These are phyloP conservation scores for Macquaria ambigua DNA, from an alignment of 2,113 vertebrate genomes.

Conservation along the genomic window DNA sequence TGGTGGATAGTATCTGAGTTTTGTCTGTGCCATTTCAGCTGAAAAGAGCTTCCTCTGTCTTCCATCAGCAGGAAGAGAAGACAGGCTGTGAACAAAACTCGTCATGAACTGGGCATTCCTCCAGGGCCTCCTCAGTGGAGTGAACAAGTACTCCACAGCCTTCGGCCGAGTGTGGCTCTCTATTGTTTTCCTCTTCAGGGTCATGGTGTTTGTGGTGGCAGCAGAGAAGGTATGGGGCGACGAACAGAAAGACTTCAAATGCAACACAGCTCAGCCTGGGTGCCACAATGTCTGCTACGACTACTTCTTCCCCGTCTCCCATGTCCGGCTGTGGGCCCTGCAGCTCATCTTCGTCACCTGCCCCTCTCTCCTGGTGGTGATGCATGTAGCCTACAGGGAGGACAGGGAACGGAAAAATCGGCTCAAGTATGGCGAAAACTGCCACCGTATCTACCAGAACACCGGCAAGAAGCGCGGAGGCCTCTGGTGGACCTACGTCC, in stretches of 20 bases:
- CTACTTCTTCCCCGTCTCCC: conserved; percentile 94
- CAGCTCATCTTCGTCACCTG: conserved; percentile 99
- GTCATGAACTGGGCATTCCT: conserved; percentile 95
- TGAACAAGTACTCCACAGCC: conserved; percentile 96
- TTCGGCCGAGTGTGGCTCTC: conserved; percentile 97
- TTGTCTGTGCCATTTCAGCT: conserved; percentile 13
- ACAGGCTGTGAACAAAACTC: conserved; percentile 46
- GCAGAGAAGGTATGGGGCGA: conserved; percentile 94
- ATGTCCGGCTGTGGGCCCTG: conserved; percentile 96
- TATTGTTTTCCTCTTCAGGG: conserved; percentile 93
- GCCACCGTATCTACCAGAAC: conserved; percentile 81
- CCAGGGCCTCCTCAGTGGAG: conserved; percentile 90
- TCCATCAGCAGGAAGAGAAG: conserved; percentile 60
- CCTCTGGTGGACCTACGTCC: conserved; percentile 96
- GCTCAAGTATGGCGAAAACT: conserved; percentile 68
- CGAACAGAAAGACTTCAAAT: conserved; percentile 94
- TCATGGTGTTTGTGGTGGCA: conserved; percentile 95
- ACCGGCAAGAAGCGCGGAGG: conserved; percentile 93
- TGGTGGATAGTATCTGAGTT: neutral
- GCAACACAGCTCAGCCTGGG: conserved; percentile 94
- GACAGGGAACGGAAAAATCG: conserved; percentile 85
- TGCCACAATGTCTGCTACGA: conserved; percentile 96
- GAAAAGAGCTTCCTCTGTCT: conserved; percentile 47
- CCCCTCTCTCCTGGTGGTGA: conserved; percentile 93
- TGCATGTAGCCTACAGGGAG: conserved; percentile 94